A percentile compares a stretch with the other conserved stretches of the same genome.
Conservation (phyloP, 1,140 invertebrate genomes). For the Sycophila sp. region DNA sequence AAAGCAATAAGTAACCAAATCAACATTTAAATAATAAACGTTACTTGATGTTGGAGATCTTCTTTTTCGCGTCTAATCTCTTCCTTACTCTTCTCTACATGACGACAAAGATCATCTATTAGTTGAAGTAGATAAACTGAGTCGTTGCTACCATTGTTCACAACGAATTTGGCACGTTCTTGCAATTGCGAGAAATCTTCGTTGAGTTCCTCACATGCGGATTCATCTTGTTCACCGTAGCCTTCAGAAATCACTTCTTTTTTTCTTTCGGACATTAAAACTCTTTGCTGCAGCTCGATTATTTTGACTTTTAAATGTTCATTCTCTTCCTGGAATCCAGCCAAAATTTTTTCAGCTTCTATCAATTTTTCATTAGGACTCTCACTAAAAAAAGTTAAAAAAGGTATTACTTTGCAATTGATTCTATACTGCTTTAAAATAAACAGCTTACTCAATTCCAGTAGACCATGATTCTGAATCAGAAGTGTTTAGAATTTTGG, state of each 20-base stretch:
- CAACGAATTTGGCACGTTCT: conserved; percentile 65
- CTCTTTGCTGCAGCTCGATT: conserved; percentile 60
- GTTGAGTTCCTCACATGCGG: conserved; percentile 44
- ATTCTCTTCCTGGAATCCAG: conserved; percentile 66
- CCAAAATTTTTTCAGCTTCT: conserved; percentile 64
- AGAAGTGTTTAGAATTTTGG: conserved; percentile 73
- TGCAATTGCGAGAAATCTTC: conserved; percentile 60
- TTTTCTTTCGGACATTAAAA: conserved; percentile 65
- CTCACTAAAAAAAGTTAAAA: no score
- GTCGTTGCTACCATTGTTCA: conserved; percentile 62
- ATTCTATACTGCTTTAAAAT: background rate
- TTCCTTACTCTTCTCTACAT: conserved; percentile 73
- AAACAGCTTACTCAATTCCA: background rate
- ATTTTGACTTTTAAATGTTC: conserved; percentile 71
- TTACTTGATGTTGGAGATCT: conserved; percentile 79
- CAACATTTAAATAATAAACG: conserved; percentile 13
- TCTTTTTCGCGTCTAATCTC: conserved; percentile 72
- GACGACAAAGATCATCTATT: conserved; percentile 71
- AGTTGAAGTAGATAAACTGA: conserved; percentile 66
- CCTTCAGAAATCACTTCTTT: conserved; percentile 75
- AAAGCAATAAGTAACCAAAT: no score
- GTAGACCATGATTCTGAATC: conserved; percentile 47
- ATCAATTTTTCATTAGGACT: conserved; percentile 58
- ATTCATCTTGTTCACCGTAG: conserved; percentile 65
- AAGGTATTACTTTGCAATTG: no score